These are phyloP conservation scores for Acomys russatus DNA, from an alignment of 2,797 vertebrate species.

Conservation along the genomic window DNA sequence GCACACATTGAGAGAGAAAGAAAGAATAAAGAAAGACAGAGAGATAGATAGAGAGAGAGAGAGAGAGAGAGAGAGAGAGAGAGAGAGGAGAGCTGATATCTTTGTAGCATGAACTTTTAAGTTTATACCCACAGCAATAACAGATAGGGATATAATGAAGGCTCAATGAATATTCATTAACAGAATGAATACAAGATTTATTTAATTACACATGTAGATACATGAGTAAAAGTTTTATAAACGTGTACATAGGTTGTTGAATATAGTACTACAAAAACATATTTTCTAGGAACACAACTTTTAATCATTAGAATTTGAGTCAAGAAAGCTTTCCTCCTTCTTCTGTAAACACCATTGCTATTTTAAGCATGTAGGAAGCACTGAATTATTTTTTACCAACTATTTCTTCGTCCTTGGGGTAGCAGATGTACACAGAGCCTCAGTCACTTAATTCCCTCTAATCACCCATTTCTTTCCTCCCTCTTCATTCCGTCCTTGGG, in stretches of 20 bases:
- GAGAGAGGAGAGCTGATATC: background rate
- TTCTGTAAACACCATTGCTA: slow-evolving; percentile 49
- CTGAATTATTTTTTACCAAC: slow-evolving; percentile 77
- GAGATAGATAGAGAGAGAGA: background rate
- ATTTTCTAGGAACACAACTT: slow-evolving; percentile 27
- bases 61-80: background rate
- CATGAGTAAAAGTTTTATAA: slow-evolving; percentile 32
- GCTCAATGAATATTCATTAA: background rate
- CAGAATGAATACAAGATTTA: slow-evolving; percentile 46
- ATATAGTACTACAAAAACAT: background rate
- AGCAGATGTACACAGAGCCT: slow-evolving; percentile 72
- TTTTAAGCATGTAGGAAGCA: slow-evolving; percentile 74
- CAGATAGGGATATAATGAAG: slow-evolving; percentile 3
- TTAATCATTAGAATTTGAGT: slow-evolving; percentile 11
- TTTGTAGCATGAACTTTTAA: background rate
- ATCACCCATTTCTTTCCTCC: slow-evolving; percentile 79
- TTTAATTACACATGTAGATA: slow-evolving; percentile 22
- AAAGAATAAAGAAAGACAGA: background rate
- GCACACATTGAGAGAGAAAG: too few relatives aligned
- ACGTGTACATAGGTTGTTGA: background rate
- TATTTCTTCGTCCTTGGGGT: slow-evolving; percentile 71
- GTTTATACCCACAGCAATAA: background rate
- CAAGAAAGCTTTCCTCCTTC: background rate
- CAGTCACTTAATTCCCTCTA: slow-evolving; percentile 80
- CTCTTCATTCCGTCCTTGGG: slow-evolving; percentile 74